These are phyloP conservation scores for Neolamprologus hecqui DNA, from an alignment of 2,113 vertebrate genomes.

Conservation along the genomic window DNA sequence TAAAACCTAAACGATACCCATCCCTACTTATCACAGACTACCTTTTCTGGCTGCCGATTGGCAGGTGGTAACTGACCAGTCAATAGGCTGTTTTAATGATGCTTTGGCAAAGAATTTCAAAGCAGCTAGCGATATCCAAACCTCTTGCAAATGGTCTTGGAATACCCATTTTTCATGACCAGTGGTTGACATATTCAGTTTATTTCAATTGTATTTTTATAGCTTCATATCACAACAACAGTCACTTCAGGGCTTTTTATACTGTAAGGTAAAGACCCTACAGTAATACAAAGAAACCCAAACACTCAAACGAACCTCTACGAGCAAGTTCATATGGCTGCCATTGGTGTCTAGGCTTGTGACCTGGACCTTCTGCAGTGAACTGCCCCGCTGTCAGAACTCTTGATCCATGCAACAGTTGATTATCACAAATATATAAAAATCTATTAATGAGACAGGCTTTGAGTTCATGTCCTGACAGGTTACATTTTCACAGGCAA, in stretches of 20 bases:
- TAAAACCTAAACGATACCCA: too few species aligned
- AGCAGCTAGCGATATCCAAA: not conserved
- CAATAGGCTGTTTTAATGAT: not conserved
- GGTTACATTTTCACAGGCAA: not conserved
- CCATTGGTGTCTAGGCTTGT: not conserved
- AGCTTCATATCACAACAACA: not conserved
- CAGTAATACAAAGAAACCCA: not conserved
- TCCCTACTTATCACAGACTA: too few species aligned
- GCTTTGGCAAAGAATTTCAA: not conserved
- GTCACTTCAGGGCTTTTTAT: not conserved
- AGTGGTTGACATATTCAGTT: not conserved
- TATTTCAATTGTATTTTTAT: not conserved
- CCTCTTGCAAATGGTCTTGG: not conserved
- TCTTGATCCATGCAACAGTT: not conserved
- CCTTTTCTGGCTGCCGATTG: not conserved
- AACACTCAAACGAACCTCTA: not conserved
- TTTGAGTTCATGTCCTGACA: not conserved
- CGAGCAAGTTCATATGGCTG: not conserved
- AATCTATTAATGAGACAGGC: not conserved
- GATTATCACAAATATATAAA: not conserved
- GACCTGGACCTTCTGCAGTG: not conserved
- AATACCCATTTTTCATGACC: not conserved
- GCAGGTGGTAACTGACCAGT: not conserved
- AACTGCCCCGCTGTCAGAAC: not conserved
- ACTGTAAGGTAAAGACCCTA: not conserved